Evolutionary conservation across 2,113 vertebrate species (phyloP).

Genomic region (Fukomys damarensis): DNA sequence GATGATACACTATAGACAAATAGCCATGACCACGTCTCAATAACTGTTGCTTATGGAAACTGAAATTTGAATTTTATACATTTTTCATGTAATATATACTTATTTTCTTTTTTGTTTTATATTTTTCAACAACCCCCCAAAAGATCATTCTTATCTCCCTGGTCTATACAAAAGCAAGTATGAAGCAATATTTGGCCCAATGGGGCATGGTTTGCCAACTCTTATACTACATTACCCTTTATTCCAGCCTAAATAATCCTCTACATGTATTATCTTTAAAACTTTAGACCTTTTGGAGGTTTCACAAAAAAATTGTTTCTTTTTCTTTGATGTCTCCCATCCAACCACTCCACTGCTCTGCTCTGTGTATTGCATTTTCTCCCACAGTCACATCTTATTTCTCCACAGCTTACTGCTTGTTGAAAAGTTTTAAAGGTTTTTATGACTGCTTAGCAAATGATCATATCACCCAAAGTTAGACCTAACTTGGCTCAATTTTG

Average conservation of each 20-base stretch:
- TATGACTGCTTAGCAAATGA: neutral
- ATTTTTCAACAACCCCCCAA: neutral
- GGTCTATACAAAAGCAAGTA: neutral
- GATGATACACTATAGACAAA: neutral
- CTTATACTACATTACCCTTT: neutral
- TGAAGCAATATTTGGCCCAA: neutral
- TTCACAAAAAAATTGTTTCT: neutral
- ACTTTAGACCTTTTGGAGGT: rapidly evolving
- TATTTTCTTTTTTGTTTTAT: neutral
- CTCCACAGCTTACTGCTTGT: neutral
- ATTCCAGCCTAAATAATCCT: neutral
- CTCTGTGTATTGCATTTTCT: neutral
- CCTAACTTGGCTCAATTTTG: neutral
- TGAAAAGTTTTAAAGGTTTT: conserved; percentile 10
- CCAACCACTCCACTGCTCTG: no score
- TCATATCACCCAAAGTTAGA: neutral
- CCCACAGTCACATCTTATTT: neutral
- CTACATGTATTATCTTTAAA: neutral
- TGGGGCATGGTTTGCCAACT: neutral
- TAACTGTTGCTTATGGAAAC: neutral
- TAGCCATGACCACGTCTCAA: neutral
- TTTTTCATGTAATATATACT: conserved; percentile 14
- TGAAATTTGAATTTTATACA: neutral
- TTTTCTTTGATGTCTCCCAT: neutral
- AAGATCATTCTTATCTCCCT: neutral